Evolutionary conservation across 37 sponge, comb jelly and placozoan genomes (phyloP).

Genomic region (Hexactinellida sp.): DNA sequence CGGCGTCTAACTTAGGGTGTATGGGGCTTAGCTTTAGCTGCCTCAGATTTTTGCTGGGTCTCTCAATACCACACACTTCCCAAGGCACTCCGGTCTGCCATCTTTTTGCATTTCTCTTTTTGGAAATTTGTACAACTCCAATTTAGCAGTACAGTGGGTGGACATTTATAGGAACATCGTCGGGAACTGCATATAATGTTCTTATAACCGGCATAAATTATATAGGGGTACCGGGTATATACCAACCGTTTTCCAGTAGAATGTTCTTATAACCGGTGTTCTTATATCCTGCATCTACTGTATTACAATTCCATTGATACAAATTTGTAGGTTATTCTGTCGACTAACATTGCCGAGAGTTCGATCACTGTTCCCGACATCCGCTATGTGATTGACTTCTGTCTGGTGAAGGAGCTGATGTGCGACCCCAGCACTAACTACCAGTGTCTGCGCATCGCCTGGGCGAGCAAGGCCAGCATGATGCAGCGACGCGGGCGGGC

Average conservation of each 20-base stretch:
- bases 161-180: too few relatives aligned
- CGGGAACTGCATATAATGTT: too few relatives aligned
- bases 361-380: slow-evolving; percentile 94
- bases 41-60: slow-evolving; percentile 13
- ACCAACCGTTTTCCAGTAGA: too few relatives aligned
- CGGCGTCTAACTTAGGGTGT: slow-evolving; percentile 1
- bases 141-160: too few relatives aligned
- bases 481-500: slow-evolving; percentile 67
- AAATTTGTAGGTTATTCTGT: slow-evolving; percentile 64
- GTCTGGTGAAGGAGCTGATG: slow-evolving; percentile 79
- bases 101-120: not conserved
- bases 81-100: slow-evolving; percentile 13
- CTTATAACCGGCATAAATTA: too few relatives aligned
- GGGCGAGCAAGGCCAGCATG: slow-evolving; percentile 80
- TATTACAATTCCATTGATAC: too few relatives aligned
- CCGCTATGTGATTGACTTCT: slow-evolving; percentile 92
- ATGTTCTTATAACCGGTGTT: too few relatives aligned
- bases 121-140: too few relatives aligned
- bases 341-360: slow-evolving; percentile 97
- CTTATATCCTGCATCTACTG: not conserved
- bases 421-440: slow-evolving; percentile 63
- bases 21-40: slow-evolving; percentile 3
- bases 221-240: too few relatives aligned
- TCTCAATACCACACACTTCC: slow-evolving; percentile 17
- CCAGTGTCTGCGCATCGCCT: slow-evolving; percentile 42